A percentile compares a stretch with the other conserved stretches of the same genome.
phyloP scores from a whole-genome alignment of 2,797 vertebrate genomes.

The Vireo griseus region DNA sequence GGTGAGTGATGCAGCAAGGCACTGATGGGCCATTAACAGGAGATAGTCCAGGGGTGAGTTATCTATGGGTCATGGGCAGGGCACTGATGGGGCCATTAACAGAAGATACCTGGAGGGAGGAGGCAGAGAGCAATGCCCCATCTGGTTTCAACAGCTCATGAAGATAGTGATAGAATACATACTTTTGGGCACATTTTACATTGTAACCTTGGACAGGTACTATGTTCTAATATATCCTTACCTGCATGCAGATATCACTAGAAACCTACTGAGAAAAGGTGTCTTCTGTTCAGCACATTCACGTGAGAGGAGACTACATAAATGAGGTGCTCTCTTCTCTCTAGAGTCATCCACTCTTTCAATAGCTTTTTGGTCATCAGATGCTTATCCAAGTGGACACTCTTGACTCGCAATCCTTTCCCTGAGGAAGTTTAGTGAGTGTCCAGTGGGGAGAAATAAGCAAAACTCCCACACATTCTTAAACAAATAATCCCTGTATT shows the following conservation, averaged over 20 bases:
- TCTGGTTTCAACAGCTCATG: too few relatives aligned
- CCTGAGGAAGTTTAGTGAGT: neutral
- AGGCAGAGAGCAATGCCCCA: too few relatives aligned
- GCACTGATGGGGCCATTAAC: too few relatives aligned
- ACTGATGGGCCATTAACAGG: too few relatives aligned
- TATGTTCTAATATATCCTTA: neutral
- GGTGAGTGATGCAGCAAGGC: too few relatives aligned
- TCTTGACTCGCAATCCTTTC: neutral
- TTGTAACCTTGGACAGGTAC: too few relatives aligned
- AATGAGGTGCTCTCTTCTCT: neutral
- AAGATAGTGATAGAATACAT: too few relatives aligned
- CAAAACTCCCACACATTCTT: accelerated
- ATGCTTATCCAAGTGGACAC: neutral
- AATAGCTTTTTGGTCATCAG: neutral
- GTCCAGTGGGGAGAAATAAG: neutral
- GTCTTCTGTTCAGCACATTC: neutral
- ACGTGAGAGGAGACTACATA: neutral
- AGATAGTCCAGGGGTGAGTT: too few relatives aligned
- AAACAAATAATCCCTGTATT: accelerated
- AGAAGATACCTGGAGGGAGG: too few relatives aligned
- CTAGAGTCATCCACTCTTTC: neutral
- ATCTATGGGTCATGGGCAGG: too few relatives aligned
- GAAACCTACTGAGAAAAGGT: neutral
- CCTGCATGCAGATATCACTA: neutral
- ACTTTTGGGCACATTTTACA: too few relatives aligned